These are phyloP conservation scores for Magallana ariakensis DNA, from an alignment of 1,140 invertebrate species.

Conservation along the genomic window DNA sequence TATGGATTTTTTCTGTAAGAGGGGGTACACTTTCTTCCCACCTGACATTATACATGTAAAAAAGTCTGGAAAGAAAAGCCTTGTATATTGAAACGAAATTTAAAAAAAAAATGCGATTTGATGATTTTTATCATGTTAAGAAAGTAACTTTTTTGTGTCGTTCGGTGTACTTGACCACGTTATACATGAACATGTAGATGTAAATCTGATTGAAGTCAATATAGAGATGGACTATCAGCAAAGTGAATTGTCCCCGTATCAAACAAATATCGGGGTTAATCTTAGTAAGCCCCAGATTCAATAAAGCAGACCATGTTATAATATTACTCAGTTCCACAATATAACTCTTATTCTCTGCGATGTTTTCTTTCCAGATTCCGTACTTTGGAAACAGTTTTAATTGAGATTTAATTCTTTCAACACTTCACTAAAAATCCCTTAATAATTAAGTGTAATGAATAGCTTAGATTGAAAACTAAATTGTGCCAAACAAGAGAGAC, in stretches of 20 bases:
- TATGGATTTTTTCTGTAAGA: too few species aligned
- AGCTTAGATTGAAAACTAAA: background rate
- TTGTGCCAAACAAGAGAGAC: slow-evolving; percentile 8
- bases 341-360: background rate
- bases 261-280: background rate
- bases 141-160: too few species aligned
- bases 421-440: background rate
- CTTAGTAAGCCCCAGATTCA: background rate
- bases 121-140: too few species aligned
- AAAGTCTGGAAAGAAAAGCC: too few species aligned
- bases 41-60: too few species aligned
- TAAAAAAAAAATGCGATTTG: too few species aligned
- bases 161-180: too few species aligned
- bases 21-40: too few species aligned
- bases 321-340: background rate
- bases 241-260: background rate
- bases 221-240: too few species aligned
- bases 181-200: too few species aligned
- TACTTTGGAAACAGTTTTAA: background rate
- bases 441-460: background rate
- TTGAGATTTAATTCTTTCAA: background rate
- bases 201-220: too few species aligned
- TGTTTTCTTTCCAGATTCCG: background rate
- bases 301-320: background rate
- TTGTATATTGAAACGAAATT: too few species aligned